Evolutionary conservation across 30 jellyfish, hydroid and myxozoan genomes (phyloP).

Genomic region (Turritopsis dohrnii): DNA sequence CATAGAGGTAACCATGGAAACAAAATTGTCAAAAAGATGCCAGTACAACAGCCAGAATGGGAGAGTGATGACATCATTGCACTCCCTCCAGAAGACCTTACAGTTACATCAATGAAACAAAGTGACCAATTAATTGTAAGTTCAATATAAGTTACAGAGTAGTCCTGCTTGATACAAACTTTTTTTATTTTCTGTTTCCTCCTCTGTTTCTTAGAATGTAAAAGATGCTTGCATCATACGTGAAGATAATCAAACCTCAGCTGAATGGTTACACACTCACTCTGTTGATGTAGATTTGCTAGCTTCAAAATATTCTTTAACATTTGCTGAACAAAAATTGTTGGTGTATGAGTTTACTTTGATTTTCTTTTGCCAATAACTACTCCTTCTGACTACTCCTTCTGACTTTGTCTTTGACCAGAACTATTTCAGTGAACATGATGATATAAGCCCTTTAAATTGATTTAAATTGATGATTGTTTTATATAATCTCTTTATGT

Average conservation of each 20-base stretch:
- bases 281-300: neutral
- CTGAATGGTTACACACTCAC: neutral
- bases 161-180: neutral
- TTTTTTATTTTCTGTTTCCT: neutral
- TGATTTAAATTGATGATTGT: too few relatives aligned
- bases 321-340: neutral
- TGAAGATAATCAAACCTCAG: neutral
- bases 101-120: neutral
- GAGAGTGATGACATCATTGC: neutral
- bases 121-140: neutral
- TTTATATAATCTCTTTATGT: neutral
- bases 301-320: neutral
- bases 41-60: neutral
- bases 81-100: constrained; percentile 11
- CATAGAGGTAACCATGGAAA: neutral
- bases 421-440: too few relatives aligned
- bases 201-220: neutral
- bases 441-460: too few relatives aligned
- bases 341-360: neutral
- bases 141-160: neutral
- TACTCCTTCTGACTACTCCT: neutral
- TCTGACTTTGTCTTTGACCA: too few relatives aligned
- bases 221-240: neutral
- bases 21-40: neutral
- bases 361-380: neutral